Percentiles rank a stretch among this genome's conserved stretches.
Conservation (phyloP, 2,888 invertebrate species). For the Dermolepida albohirtum region DNA sequence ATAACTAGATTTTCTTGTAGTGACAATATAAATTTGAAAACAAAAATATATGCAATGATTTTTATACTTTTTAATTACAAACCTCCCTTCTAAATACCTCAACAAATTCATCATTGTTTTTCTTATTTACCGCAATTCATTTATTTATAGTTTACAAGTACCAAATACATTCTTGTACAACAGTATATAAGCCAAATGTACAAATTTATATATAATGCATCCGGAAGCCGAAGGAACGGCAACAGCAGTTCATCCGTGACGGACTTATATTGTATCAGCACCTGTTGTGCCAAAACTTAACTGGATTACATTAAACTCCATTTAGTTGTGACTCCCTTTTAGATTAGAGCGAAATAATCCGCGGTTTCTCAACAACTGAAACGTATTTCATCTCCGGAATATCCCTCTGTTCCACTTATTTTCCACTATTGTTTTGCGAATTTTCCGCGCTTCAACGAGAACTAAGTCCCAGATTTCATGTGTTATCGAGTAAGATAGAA, state of each 20-base stretch:
- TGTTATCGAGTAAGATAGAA: too few species aligned
- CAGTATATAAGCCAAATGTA: conserved; percentile 17
- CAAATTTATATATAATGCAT: conserved; percentile 34
- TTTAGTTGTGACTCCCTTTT: conserved; percentile 50
- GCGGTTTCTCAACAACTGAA: conserved; percentile 45
- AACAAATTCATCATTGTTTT: too few species aligned
- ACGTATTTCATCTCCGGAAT: conserved; percentile 46
- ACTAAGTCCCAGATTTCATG: too few species aligned
- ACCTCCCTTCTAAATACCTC: too few species aligned
- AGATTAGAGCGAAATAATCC: conserved; percentile 49
- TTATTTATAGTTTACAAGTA: too few species aligned
- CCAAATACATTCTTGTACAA: too few species aligned
- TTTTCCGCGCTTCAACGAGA: conserved; percentile 44
- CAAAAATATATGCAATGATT: too few species aligned
- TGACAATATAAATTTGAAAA: too few species aligned
- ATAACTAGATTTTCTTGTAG: too few species aligned
- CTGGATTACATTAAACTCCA: conserved; percentile 54
- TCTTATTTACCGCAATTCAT: too few species aligned
- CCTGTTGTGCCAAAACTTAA: conserved; percentile 53
- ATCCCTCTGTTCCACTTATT: conserved; percentile 40
- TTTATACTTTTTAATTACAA: too few species aligned
- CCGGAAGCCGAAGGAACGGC: conserved; percentile 23
- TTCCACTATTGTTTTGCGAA: conserved; percentile 51
- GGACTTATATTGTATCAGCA: conserved; percentile 47
- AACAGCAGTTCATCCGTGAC: conserved; percentile 24